A percentile compares a stretch with the other conserved stretches of the same genome.
Conservation (phyloP, 2,888 invertebrate species). For the Cremastinae sp. region DNA sequence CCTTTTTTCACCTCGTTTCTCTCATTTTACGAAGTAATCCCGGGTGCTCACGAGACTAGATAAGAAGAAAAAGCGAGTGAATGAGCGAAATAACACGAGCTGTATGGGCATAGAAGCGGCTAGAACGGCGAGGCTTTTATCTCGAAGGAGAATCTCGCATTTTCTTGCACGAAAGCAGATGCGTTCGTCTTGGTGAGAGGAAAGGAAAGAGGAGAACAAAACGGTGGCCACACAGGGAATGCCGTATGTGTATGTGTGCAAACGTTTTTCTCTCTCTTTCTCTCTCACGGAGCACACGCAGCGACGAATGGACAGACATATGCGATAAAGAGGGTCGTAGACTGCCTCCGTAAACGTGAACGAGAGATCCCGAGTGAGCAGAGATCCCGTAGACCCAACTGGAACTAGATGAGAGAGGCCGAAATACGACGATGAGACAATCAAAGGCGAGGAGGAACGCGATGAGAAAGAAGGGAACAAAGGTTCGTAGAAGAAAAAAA, state of each 20-base stretch:
- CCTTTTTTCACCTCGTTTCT: conserved; percentile 33
- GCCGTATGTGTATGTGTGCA: too few species aligned
- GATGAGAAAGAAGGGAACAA: conserved; percentile 1
- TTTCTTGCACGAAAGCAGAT: conserved; percentile 50
- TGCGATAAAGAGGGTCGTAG: conserved; percentile 64
- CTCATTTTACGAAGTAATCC: conserved; percentile 44
- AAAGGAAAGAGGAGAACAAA: conserved; percentile 27
- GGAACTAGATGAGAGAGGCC: conserved; percentile 48
- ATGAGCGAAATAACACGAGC: conserved; percentile 56
- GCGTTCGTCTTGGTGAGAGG: conserved; percentile 49
- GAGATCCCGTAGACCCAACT: conserved; percentile 36
- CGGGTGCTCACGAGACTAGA: conserved; percentile 48
- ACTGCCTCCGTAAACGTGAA: conserved; percentile 59
- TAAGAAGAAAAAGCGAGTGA: conserved; percentile 39
- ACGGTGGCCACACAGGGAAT: conserved; percentile 13
- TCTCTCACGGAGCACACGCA: conserved; percentile 27
- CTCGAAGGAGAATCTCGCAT: conserved; percentile 54
- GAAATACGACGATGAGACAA: conserved; percentile 25
- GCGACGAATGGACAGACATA: conserved; percentile 57
- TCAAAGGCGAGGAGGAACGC: conserved; percentile 31
- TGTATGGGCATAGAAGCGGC: conserved; percentile 53
- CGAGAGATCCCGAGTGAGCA: conserved; percentile 47
- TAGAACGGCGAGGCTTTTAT: conserved; percentile 46
- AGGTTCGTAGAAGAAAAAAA: conserved; percentile 15
- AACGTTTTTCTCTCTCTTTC: conserved; percentile 9